Base-by-base conservation (phyloP, 2,113 vertebrate species). In the Podarcis cretensis region DNA sequence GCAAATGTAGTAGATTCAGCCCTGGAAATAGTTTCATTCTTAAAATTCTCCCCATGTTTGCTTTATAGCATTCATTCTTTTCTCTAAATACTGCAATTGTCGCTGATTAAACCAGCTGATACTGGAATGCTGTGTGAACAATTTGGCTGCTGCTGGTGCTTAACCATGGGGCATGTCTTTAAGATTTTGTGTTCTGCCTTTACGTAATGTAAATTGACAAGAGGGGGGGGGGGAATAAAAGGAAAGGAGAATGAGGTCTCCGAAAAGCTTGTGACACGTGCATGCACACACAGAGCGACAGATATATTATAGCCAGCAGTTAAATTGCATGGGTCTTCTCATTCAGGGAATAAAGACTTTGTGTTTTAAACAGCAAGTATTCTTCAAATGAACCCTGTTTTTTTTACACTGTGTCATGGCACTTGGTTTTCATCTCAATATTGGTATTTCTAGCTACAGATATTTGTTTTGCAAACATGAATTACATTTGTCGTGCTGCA, bases 121-220 rank as follows among this genome's bases (percentile, higher is more conserved):
- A 1, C 76, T 88, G 83, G 23, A 66, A 83, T 48, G 83, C 32
- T 90, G 32, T 93, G 75, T 93, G 85, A 95, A 40, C 40, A 66
- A 88, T 88, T 54, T 89, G 91, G 73, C 59, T 89, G 35, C 92
- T 94, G 86, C 87, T 95, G 32, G 84, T 80, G 94, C 88, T 93
- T 83, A 86, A 94, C 90, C 85, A 94, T 93, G 89, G 87, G 88
- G 81, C 68, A 96, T 35, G 69, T 74, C 81, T 93, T 93, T 81
- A 92, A 87, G 78, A 69, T 93, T 94, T 92, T 90, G 74, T 91
- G 75, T 95, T 94, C 91, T 93, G 4, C 63, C 89, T 92, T 63
- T 85, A 74, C 91, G 87, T 95, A 97, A 94, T 93, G 88, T 32
- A 94, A 90, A 82, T 86, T 91, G 93, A 95, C 94, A 96, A 94